Conservation (phyloP, 2,113 vertebrate genomes). For the Porphyrio hochstetteri region DNA sequence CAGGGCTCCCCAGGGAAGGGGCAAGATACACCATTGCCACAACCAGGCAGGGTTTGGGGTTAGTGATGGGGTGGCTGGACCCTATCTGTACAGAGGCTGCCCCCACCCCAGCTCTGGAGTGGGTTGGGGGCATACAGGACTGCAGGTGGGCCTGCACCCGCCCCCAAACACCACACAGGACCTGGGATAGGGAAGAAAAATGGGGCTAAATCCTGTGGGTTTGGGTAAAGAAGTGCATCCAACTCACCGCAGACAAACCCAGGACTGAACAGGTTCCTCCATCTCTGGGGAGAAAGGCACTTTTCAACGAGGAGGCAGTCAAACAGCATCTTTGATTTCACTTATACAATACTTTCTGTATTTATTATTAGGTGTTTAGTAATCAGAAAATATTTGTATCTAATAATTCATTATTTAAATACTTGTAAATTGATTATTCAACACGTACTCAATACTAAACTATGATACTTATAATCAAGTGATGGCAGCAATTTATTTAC, state of each 20-base stretch:
- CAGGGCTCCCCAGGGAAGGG: too few relatives aligned
- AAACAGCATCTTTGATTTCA: background rate
- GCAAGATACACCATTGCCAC: too few relatives aligned
- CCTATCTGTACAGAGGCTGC: too few relatives aligned
- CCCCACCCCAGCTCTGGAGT: too few relatives aligned
- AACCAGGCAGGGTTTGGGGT: too few relatives aligned
- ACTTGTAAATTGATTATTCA: background rate
- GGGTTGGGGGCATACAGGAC: too few relatives aligned
- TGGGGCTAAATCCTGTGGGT: too few relatives aligned
- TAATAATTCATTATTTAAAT: background rate
- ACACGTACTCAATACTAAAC: background rate
- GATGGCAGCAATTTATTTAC: background rate
- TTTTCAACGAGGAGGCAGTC: background rate
- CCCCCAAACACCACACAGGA: too few relatives aligned
- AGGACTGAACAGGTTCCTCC: background rate
- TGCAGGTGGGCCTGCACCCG: too few relatives aligned
- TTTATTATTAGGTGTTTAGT: background rate
- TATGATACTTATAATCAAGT: background rate
- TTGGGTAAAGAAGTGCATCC: too few relatives aligned
- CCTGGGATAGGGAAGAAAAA: too few relatives aligned
- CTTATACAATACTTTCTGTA: background rate
- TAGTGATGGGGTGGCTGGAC: too few relatives aligned
- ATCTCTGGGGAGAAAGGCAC: background rate
- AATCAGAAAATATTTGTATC: background rate
- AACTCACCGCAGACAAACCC: accelerated